Base-by-base conservation (phyloP, 2,797 vertebrate genomes). In the Liasis olivaceus region DNA sequence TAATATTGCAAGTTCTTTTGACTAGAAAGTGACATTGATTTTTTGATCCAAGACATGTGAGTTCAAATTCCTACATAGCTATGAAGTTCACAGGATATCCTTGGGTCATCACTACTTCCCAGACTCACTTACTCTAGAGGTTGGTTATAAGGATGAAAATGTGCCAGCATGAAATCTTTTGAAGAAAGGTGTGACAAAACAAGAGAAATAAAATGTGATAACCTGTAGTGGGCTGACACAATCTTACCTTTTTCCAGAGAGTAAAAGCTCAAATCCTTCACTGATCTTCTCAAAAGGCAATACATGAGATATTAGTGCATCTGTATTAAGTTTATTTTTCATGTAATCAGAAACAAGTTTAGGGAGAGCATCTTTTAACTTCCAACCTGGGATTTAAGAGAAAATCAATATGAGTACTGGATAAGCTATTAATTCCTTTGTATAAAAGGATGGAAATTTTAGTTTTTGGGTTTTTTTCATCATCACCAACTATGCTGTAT, bases 301-400 rank as follows among this genome's bases (percentile, higher is more conserved):
- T 13, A 95, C 97, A 94, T 98, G 98, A 31, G 97, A 98, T 93
- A 98, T 97, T 95, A 98, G 98, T 94, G 98, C 98, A 59, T 98
- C 98, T 95, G 98, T 59, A 93, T 97, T 97, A 87, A 98, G 54
- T 95, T 98, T 98, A 59, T 98, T 97, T 64, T 97, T 95, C 95
- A 98, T 93, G 95, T 98, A 98, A 91, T 97, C 97, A 64, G 95
- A 92, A 12, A 98, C 98, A 96, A 98, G 94, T 60, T 96, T 89
- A 36, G 97, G 96, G 17, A 98, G 93, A 0, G 88, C 96, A 2
- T 98, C 97, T 92, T 96, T 98, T 64, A 97, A 95, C 96, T 98
- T 98, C 93, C 97, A 98, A 22, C 97, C 98, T 98, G 51, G 85
- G 12, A 15, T 69, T 89, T 72, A 64, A 7, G 51, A 63, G 59